Base-by-base conservation (phyloP, 2,113 vertebrate species). In the Phaethornis superciliosus region DNA sequence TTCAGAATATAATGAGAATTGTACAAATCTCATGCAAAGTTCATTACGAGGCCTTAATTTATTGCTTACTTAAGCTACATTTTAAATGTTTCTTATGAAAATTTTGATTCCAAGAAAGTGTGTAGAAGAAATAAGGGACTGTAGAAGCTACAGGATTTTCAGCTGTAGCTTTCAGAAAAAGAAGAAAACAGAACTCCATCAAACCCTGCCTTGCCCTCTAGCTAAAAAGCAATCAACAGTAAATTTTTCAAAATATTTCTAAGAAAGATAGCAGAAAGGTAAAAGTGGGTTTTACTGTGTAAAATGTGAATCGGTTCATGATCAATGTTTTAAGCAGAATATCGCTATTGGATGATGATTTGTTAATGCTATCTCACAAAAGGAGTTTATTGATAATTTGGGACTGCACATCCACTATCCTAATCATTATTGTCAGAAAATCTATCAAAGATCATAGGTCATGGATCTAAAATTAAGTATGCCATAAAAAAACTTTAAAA, bases 381-480 rank as follows among this genome's bases (percentile, higher is more conserved):
- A 91, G 90, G 58, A 94, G 58, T 70, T 95, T 95, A 96, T 94
- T 56, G 95, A 95, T 96, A 97, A 97, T 96, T 96, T 95, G 90
- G 83, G 93, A 88, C 64, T 58, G 65, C 8, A 47, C 69, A 96
- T 90, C 85, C 49, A 85, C 83, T 64, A 71, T 56, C 67, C 89
- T 97, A 97, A 98, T 97, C 93, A 89, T 95, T 97, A 96, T 92
- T 97, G 96, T 96, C 98, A 98, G 96, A 91, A 97, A 97, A 87
- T 97, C 97, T 96, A 97, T 97, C 85, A 89, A 93, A 96, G 96
- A 95, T 92, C 95, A 96, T 40, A 97, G 94, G 96, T 96, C 96
- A 97, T 51, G 68, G 54, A 72, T 94, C 88, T 96, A 90, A 96
- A 97, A 96, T 97, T 79, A 94, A 94, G 79, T 62, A 88, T 65